Evolutionary conservation across 1,140 invertebrate species (phyloP).

Genomic region (Apis florea): DNA sequence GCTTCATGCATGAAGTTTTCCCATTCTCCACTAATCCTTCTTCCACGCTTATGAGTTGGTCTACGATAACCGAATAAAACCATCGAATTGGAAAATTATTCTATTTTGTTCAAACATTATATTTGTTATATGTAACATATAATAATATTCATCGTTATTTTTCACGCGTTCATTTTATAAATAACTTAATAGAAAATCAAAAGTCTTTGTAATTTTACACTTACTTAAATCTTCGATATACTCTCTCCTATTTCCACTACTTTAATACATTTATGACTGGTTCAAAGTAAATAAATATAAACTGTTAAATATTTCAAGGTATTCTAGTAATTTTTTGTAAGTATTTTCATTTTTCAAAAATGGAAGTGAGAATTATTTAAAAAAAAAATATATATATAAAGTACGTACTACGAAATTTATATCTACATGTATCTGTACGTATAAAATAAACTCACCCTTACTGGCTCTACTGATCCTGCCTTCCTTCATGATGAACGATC

Average conservation of each 20-base stretch:
- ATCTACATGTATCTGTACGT: too few species aligned
- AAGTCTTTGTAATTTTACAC: too few species aligned
- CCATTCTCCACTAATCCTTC: constrained; percentile 8
- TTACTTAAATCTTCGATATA: too few species aligned
- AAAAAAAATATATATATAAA: neutral
- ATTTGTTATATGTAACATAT: too few species aligned
- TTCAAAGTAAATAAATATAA: neutral
- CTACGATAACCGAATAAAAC: constrained; percentile 19
- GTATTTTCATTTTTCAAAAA: neutral
- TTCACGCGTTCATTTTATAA: too few species aligned
- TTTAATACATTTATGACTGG: too few species aligned
- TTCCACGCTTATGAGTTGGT: constrained; percentile 19
- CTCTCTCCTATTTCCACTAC: too few species aligned
- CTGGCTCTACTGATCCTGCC: neutral
- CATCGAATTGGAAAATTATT: neutral
- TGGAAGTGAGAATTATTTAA: neutral
- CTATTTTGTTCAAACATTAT: neutral
- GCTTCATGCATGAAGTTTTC: neutral
- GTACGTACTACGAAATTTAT: too few species aligned
- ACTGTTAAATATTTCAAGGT: neutral
- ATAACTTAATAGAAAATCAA: too few species aligned
- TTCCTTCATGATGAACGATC: constrained; percentile 58
- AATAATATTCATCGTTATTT: neutral
- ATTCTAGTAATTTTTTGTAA: neutral
- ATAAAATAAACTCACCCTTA: constrained; percentile 36